These are phyloP conservation scores for Apamea sordens DNA, from an alignment of 2,888 invertebrate genomes.

Conservation along the genomic window DNA sequence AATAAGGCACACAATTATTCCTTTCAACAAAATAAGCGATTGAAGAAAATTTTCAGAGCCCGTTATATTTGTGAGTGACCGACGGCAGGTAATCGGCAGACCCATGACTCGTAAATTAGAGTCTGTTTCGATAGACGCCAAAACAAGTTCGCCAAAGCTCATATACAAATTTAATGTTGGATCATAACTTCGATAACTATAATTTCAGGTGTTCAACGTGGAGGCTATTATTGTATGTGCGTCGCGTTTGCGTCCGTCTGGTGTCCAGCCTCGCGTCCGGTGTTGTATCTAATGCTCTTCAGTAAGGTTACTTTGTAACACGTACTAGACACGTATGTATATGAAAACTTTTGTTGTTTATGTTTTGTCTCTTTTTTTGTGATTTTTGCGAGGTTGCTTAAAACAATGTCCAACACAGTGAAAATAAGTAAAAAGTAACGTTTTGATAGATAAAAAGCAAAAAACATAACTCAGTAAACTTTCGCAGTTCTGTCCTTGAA, in stretches of 20 bases:
- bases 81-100: background rate
- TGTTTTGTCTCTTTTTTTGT: constrained; percentile 28
- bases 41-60: constrained; percentile 22
- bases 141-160: constrained; percentile 17
- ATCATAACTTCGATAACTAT: constrained; percentile 2
- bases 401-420: background rate
- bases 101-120: constrained; percentile 15
- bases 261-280: constrained; percentile 9
- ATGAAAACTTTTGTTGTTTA: constrained; percentile 39
- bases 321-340: constrained; percentile 1
- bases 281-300: constrained; percentile 13
- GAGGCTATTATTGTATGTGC: background rate
- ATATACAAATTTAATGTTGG: background rate
- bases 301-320: constrained; percentile 32
- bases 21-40: constrained; percentile 5
- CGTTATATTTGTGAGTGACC: constrained; percentile 17
- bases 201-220: constrained; percentile 18
- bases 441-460: background rate
- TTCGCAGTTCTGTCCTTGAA: background rate
- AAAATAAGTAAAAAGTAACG: background rate
- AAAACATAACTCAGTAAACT: background rate
- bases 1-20: constrained; percentile 1
- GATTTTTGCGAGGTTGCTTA: background rate
- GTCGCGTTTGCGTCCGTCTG: constrained; percentile 3
- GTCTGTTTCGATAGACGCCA: constrained; percentile 12